Percentiles rank a stretch among this genome's conserved stretches.
Evolutionary conservation across 92 coral and sea anemone genomes (phyloP).

Genomic region (Paramuricea clavata): DNA sequence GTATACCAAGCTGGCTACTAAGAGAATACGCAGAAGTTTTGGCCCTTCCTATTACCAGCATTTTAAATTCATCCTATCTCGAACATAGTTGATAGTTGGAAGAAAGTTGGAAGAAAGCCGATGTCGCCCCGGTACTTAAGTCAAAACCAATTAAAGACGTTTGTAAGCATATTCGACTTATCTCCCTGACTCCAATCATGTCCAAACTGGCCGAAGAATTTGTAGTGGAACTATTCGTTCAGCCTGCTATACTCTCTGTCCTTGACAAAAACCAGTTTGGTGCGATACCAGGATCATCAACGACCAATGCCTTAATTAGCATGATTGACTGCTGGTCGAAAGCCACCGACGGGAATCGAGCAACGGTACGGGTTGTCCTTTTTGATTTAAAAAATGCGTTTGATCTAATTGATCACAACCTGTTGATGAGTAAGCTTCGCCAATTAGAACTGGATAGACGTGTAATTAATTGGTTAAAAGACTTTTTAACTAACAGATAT

Average conservation of each 20-base stretch:
- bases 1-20: too few species aligned
- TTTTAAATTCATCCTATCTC: too few species aligned
- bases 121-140: constrained; percentile 52
- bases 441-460: background rate
- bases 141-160: constrained; percentile 60
- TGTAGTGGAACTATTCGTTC: constrained; percentile 34
- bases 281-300: constrained; percentile 24
- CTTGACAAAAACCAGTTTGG: constrained; percentile 32
- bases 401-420: background rate
- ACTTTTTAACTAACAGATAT: too few species aligned
- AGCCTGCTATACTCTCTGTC: constrained; percentile 20
- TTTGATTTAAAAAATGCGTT: background rate
- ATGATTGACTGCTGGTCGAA: constrained; percentile 5
- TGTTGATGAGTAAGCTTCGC: constrained; percentile 2
- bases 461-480: background rate
- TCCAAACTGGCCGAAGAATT: constrained; percentile 51
- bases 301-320: constrained; percentile 47
- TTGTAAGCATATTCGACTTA: constrained; percentile 55
- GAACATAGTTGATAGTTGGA: too few species aligned
- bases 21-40: too few species aligned
- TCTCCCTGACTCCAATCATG: constrained; percentile 61
- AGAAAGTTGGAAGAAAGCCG: constrained; percentile 62
- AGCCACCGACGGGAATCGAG: constrained; percentile 15
- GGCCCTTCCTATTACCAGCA: too few species aligned
- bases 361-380: background rate